Conservation (phyloP, 1,140 invertebrate species). For the Drosophila kurseongensis region DNA sequence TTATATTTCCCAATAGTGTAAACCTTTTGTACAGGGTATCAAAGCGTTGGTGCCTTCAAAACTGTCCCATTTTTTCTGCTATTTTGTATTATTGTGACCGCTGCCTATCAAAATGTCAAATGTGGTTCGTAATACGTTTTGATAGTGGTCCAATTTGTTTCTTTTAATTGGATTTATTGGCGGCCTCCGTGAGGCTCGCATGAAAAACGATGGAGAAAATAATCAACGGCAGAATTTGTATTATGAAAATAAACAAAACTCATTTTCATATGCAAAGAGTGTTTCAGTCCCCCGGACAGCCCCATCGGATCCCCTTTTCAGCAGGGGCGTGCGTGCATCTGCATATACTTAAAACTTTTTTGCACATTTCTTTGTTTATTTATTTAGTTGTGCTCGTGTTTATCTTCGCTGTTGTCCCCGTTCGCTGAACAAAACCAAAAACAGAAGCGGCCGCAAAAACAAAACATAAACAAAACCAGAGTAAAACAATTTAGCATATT, state of each 20-base stretch:
- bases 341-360: constrained; percentile 69
- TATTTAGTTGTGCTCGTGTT: constrained; percentile 56
- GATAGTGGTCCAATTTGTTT: constrained; percentile 57
- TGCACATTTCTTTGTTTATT: constrained; percentile 66
- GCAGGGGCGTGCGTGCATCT: constrained; percentile 59
- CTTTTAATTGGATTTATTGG: constrained; percentile 54
- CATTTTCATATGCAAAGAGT: constrained; percentile 74
- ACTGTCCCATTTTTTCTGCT: not conserved
- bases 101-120: constrained; percentile 50
- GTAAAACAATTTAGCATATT: constrained; percentile 64
- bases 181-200: not conserved
- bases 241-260: constrained; percentile 56
- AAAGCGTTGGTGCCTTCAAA: not conserved
- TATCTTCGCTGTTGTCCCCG: constrained; percentile 46
- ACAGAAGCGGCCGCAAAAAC: constrained; percentile 9
- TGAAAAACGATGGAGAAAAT: constrained; percentile 10
- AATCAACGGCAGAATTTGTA: constrained; percentile 25
- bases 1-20: no score
- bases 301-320: not conserved
- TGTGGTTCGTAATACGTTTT: constrained; percentile 33
- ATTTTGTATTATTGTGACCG: constrained; percentile 17
- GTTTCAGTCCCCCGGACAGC: constrained; percentile 4
- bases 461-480: constrained; percentile 24
- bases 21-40: constrained; percentile 3
- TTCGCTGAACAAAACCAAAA: constrained; percentile 21